phyloP scores from a whole-genome alignment of 1,140 invertebrate species.

The Bombus waltoni region DNA sequence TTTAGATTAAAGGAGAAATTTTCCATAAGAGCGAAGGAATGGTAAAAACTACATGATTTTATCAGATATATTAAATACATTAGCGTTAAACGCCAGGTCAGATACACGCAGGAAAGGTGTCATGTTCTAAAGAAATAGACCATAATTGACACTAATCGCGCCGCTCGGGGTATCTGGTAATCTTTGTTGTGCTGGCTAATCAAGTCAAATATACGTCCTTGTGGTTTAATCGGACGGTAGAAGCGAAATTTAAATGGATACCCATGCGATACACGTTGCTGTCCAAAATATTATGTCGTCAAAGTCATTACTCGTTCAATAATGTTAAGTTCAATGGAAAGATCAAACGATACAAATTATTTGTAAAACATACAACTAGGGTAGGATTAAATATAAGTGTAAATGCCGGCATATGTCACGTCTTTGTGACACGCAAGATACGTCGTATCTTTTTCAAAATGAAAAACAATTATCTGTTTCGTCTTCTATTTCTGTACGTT shows the following conservation, averaged over 20 bases:
- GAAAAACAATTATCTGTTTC: neutral
- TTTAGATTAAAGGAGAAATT: neutral
- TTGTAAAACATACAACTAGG: neutral
- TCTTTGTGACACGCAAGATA: too few relatives aligned
- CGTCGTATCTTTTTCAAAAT: neutral
- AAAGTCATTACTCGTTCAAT: neutral
- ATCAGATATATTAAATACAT: neutral
- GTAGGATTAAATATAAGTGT: neutral
- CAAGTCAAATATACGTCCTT: neutral
- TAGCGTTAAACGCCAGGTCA: neutral
- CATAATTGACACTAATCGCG: neutral
- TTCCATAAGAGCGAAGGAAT: neutral
- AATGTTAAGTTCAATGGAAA: neutral
- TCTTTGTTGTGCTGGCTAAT: neutral
- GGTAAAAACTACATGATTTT: neutral
- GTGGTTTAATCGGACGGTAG: neutral
- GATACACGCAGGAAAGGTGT: neutral
- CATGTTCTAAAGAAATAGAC: neutral
- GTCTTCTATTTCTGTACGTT: too few relatives aligned
- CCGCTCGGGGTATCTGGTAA: neutral
- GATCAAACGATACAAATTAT: neutral
- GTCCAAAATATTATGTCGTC: neutral
- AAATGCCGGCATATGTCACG: neutral
- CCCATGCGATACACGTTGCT: neutral
- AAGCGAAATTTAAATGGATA: neutral